Evolutionary conservation across 2,113 vertebrate species (phyloP).

Genomic region (Cavia aperea): DNA sequence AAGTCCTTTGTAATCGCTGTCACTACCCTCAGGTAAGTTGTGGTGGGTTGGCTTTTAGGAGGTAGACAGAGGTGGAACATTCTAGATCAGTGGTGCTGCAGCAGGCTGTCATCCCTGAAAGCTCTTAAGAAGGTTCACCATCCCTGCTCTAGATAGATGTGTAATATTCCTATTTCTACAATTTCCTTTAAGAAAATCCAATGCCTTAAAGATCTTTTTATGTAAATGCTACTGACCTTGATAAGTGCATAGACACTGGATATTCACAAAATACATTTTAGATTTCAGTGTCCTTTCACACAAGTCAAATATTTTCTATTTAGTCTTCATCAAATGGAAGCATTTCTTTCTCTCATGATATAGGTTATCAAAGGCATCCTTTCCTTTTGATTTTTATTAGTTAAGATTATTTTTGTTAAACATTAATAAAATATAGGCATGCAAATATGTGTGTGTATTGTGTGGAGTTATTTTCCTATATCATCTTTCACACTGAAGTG

Average conservation of each 20-base stretch:
- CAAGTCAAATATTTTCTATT: background rate
- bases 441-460: background rate
- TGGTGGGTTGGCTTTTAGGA: background rate
- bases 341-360: background rate
- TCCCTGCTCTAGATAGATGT: background rate
- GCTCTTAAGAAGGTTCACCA: background rate
- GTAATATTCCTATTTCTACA: background rate
- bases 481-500: background rate
- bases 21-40: background rate
- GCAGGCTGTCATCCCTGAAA: background rate
- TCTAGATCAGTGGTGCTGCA: background rate
- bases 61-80: background rate
- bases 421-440: background rate
- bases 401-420: slow-evolving; percentile 10
- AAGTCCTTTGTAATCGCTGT: background rate
- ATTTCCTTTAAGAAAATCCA: background rate
- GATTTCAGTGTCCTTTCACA: background rate
- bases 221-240: background rate
- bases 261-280: slow-evolving; percentile 35
- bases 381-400: slow-evolving; percentile 26
- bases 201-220: background rate
- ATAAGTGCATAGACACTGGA: background rate
- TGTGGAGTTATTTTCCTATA: background rate
- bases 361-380: background rate
- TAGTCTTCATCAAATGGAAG: slow-evolving; percentile 18